A percentile compares a stretch with the other conserved stretches of the same genome.
phyloP scores from a whole-genome alignment of 2,888 invertebrate genomes.

The Leptinotarsa tumamoca region DNA sequence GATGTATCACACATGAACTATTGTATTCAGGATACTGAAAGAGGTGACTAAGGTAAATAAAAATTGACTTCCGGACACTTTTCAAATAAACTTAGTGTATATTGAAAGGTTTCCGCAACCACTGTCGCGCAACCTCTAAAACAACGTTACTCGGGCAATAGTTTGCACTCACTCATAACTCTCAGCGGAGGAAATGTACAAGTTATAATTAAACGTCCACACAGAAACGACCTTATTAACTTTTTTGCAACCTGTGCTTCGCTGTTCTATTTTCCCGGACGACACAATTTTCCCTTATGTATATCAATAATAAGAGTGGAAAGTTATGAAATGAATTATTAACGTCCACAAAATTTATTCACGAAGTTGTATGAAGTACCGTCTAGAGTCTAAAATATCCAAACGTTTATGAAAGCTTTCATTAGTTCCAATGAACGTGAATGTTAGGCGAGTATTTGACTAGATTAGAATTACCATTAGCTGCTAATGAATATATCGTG shows the following conservation, averaged over 20 bases:
- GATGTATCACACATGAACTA: too few species aligned
- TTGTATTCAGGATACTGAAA: too few species aligned
- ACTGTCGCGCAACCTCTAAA: not conserved
- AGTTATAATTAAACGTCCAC: constrained; percentile 15
- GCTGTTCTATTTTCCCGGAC: constrained; percentile 10
- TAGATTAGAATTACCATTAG: too few species aligned
- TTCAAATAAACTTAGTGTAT: too few species aligned
- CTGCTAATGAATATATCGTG: too few species aligned
- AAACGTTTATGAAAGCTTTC: not conserved
- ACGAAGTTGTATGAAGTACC: not conserved
- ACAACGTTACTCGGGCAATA: not conserved
- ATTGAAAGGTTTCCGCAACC: not conserved
- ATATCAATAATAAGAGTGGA: constrained; percentile 7
- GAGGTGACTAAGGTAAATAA: too few species aligned
- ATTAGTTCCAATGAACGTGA: not conserved
- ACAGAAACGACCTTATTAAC: not conserved
- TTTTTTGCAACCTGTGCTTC: constrained; percentile 2
- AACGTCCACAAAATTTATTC: constrained; percentile 14
- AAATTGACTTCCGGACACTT: too few species aligned
- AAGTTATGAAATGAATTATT: constrained; percentile 10
- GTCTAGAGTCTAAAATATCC: not conserved
- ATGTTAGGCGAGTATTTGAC: too few species aligned
- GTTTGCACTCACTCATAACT: not conserved
- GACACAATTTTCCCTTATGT: constrained; percentile 17
- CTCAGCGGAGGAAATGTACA: not conserved